phyloP scores from a whole-genome alignment of 92 coral and sea anemone species.

The Zoanthus gigantus region DNA sequence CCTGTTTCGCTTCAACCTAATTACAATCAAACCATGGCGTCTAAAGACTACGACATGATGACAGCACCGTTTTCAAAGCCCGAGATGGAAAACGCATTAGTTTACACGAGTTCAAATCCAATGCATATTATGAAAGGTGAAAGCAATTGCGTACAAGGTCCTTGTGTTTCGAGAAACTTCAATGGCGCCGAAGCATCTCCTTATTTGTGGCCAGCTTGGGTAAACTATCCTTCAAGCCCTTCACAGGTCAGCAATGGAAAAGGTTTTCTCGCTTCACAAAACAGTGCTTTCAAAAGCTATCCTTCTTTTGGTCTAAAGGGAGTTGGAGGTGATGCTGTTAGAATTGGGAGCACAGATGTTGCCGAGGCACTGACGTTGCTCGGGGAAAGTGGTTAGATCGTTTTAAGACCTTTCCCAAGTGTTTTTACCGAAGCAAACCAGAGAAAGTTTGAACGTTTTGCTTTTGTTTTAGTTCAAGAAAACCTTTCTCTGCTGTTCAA shows the following conservation, averaged over 20 bases:
- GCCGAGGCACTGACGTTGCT: constrained; percentile 44
- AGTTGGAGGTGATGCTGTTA: neutral
- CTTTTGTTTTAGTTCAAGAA: no score
- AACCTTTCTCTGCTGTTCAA: no score
- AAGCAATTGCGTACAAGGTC: constrained; percentile 7
- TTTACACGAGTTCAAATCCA: constrained; percentile 4
- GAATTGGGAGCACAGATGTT: neutral
- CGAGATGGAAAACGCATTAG: neutral
- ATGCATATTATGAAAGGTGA: neutral
- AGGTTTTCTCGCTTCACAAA: constrained; percentile 25
- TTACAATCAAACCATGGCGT: neutral
- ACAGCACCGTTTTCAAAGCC: neutral
- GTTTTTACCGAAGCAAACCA: neutral
- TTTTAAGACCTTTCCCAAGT: neutral
- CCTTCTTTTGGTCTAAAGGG: neutral
- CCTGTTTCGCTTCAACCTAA: neutral
- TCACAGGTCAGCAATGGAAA: neutral
- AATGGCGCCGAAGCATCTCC: constrained; percentile 26
- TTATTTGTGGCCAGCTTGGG: constrained; percentile 21
- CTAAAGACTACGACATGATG: constrained; percentile 8
- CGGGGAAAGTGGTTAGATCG: neutral
- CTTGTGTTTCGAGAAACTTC: constrained; percentile 24
- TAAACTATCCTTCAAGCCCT: constrained; percentile 1
- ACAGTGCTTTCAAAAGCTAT: constrained; percentile 33
- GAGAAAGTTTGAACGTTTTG: no score